These are phyloP conservation scores for Bolborhynchus lineola DNA, from an alignment of 2,113 vertebrate species.

Conservation along the genomic window DNA sequence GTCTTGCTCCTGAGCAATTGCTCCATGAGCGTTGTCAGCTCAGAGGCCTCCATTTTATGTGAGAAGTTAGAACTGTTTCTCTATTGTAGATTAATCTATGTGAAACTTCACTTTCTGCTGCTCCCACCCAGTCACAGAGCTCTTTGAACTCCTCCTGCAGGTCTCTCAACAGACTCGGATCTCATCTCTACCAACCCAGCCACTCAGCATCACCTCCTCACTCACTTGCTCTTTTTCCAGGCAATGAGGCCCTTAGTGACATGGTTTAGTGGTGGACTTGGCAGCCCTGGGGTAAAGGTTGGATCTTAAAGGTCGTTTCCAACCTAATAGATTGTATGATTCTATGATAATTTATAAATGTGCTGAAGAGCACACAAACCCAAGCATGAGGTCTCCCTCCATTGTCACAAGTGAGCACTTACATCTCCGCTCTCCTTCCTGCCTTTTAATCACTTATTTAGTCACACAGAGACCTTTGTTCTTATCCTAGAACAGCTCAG, in stretches of 20 bases:
- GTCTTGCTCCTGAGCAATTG: neutral
- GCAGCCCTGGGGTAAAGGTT: neutral
- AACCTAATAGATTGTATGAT: neutral
- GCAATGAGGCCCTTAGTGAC: neutral
- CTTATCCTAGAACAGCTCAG: neutral
- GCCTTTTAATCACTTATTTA: neutral
- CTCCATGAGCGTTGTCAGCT: neutral
- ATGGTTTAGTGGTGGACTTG: neutral
- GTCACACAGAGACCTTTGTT: neutral
- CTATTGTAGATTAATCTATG: neutral
- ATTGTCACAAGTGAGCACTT: neutral
- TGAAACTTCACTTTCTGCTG: neutral
- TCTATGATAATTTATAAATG: neutral
- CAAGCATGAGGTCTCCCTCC: neutral
- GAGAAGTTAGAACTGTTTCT: neutral
- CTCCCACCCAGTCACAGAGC: neutral
- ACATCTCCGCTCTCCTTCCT: neutral
- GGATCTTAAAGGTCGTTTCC: neutral
- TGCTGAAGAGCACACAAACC: neutral
- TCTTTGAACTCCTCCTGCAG: neutral
- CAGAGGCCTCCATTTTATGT: neutral
- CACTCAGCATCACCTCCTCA: neutral
- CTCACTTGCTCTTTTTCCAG: neutral
- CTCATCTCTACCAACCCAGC: neutral
- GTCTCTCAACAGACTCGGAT: neutral